Percentiles rank a stretch among this genome's conserved stretches.
phyloP scores from a whole-genome alignment of 2,888 invertebrate genomes.

The Dorcus hopei region DNA sequence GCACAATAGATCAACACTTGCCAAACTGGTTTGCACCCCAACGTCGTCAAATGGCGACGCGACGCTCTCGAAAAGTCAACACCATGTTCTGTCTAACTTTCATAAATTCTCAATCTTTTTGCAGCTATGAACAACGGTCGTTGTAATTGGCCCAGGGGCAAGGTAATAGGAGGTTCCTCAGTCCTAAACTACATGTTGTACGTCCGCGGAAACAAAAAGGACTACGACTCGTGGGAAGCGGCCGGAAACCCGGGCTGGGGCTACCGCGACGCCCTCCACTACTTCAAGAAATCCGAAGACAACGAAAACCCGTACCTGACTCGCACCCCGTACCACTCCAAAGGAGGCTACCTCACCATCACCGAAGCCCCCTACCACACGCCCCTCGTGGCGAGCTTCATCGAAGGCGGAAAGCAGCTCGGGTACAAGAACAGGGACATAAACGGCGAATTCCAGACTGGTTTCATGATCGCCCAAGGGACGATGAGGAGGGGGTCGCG shows the following conservation, averaged over 20 bases:
- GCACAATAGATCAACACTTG: no score
- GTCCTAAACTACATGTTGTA: slow-evolving; percentile 92
- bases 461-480: slow-evolving; percentile 85
- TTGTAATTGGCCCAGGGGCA: slow-evolving; percentile 90
- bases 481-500: slow-evolving; percentile 75
- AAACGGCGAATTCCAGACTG: slow-evolving; percentile 82
- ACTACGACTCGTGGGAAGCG: slow-evolving; percentile 88
- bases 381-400: slow-evolving; percentile 75
- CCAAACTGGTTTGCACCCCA: no score
- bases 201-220: slow-evolving; percentile 80
- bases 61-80: no score
- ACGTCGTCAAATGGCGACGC: no score
- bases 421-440: slow-evolving; percentile 81
- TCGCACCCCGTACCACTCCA: slow-evolving; percentile 73
- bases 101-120: not conserved
- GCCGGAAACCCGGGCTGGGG: slow-evolving; percentile 88
- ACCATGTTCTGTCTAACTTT: no score
- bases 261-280: slow-evolving; percentile 72
- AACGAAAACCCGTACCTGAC: slow-evolving; percentile 82
- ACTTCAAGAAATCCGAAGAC: slow-evolving; percentile 90
- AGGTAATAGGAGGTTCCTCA: slow-evolving; percentile 85
- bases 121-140: slow-evolving; percentile 78
- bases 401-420: slow-evolving; percentile 65
- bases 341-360: slow-evolving; percentile 79
- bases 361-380: slow-evolving; percentile 86